Evolutionary conservation across 1,140 invertebrate species (phyloP).

Genomic region (Cherax destructor): DNA sequence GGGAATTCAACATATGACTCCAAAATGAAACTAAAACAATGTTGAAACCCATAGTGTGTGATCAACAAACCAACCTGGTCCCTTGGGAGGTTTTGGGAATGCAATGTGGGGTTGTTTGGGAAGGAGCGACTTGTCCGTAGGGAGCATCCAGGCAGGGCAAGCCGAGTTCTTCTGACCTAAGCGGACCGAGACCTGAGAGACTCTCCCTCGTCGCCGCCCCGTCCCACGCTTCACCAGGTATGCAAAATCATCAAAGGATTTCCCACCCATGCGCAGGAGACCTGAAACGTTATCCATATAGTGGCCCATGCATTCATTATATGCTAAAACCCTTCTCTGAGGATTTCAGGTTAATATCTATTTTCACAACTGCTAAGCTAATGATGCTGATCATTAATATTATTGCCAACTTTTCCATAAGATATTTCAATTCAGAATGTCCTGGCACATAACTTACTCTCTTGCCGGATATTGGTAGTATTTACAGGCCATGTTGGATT

Average conservation of each 20-base stretch:
- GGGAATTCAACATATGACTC: constrained; percentile 8
- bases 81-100: constrained; percentile 92
- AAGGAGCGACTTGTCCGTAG: constrained; percentile 84
- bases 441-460: constrained; percentile 80
- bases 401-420: constrained; percentile 17
- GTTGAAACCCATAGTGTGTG: constrained; percentile 24
- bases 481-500: constrained; percentile 92
- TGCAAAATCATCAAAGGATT: constrained; percentile 64
- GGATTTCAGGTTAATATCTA: constrained; percentile 23
- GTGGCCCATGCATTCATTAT: constrained; percentile 30
- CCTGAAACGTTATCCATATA: constrained; percentile 62
- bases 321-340: constrained; percentile 2
- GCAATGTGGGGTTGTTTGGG: constrained; percentile 87
- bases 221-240: constrained; percentile 65
- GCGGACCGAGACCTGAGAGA: constrained; percentile 57
- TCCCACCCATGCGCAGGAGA: constrained; percentile 66
- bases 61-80: constrained; percentile 78
- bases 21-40: constrained; percentile 24
- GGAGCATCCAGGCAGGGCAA: constrained; percentile 85
- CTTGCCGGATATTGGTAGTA: constrained; percentile 88
- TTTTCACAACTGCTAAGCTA: constrained; percentile 18
- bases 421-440: constrained; percentile 3
- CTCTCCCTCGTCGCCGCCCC: constrained; percentile 62
- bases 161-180: constrained; percentile 55
- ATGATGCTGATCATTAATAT: not conserved